A percentile compares a stretch with the other conserved stretches of the same genome.
Conservation (phyloP, 2,888 invertebrate genomes). For the Dicycla oo region DNA sequence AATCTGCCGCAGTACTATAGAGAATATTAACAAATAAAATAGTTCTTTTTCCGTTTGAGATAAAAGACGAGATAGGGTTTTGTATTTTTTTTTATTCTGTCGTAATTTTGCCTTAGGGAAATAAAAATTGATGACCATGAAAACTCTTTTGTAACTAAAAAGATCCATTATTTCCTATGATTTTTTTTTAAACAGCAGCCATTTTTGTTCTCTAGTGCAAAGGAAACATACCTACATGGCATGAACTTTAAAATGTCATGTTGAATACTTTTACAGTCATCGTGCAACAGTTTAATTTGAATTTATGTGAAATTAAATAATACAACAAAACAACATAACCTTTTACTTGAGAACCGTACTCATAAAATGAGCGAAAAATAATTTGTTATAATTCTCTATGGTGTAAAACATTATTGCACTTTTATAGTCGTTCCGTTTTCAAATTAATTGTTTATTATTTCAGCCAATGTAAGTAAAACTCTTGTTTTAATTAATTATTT, state of each 20-base stretch:
- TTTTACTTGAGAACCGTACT: not conserved
- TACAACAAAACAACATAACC: not conserved
- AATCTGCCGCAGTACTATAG: not conserved
- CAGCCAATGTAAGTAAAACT: constrained; percentile 38
- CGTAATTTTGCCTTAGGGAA: not conserved
- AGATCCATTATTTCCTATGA: not conserved
- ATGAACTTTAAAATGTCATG: not conserved
- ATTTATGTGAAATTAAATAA: not conserved
- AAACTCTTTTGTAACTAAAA: not conserved
- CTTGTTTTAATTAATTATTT: not conserved
- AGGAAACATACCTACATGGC: too few relatives aligned
- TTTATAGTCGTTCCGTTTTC: constrained; percentile 13
- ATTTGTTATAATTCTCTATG: constrained; percentile 46
- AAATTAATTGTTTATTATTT: constrained; percentile 20
- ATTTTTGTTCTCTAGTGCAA: not conserved
- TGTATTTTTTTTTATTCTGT: not conserved
- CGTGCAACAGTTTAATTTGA: constrained; percentile 4
- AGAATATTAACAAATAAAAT: constrained; percentile 13
- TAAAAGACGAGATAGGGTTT: not conserved
- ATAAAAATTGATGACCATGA: not conserved
- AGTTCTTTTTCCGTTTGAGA: not conserved
- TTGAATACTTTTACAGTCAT: not conserved
- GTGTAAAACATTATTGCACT: constrained; percentile 17
- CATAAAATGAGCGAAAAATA: not conserved
- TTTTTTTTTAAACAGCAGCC: not conserved